Conservation (phyloP, 2,113 vertebrate species). For the Dipodomys ordii region DNA sequence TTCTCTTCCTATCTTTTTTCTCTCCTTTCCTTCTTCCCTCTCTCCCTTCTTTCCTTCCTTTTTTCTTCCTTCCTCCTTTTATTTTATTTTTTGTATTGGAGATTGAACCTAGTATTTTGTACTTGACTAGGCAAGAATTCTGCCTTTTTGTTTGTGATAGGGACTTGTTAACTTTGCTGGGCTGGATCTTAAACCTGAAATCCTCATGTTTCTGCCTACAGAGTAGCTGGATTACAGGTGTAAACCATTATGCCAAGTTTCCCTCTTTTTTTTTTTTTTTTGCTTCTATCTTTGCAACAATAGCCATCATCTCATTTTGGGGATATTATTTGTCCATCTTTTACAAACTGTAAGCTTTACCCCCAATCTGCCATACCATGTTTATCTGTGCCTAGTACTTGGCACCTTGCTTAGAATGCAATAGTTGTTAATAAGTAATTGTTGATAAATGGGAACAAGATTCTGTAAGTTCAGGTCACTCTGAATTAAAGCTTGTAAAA, state of each 20-base stretch:
- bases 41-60: no score
- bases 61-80: no score
- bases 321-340: not conserved
- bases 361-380: not conserved
- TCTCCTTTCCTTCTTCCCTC: no score
- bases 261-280: not conserved
- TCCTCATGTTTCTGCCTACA: no score
- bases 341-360: not conserved
- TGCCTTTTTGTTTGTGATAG: no score
- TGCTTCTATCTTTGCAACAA: not conserved
- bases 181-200: no score
- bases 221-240: no score
- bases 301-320: not conserved
- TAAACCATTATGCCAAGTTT: no score
- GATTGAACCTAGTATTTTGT: no score
- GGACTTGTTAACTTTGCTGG: no score
- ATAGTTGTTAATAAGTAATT: not conserved
- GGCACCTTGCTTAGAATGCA: not conserved
- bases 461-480: not conserved
- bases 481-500: not conserved
- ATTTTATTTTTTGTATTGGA: no score
- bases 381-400: not conserved
- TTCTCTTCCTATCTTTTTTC: not conserved
- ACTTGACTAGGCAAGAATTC: no score
- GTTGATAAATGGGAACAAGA: not conserved